These are phyloP conservation scores for Cryptus viduatorius DNA, from an alignment of 2,888 invertebrate species.

Conservation along the genomic window DNA sequence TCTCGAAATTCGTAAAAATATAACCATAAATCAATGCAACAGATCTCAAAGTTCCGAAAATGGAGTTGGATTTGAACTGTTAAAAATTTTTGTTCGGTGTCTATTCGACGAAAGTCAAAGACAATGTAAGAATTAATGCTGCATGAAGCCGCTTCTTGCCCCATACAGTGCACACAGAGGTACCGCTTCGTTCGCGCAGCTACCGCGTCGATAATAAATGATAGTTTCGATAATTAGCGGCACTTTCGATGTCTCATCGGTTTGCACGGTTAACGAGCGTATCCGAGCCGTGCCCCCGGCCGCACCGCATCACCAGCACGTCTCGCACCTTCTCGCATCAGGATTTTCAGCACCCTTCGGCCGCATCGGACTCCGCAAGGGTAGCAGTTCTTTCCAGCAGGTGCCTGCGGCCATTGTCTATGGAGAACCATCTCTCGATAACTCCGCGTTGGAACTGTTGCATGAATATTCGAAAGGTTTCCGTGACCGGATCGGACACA, in stretches of 20 bases:
- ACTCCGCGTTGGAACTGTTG: slow-evolving; percentile 68
- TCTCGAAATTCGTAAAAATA: too few relatives aligned
- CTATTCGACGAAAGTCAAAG: not conserved
- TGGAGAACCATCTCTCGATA: slow-evolving; percentile 74
- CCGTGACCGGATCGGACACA: slow-evolving; percentile 75
- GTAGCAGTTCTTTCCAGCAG: slow-evolving; percentile 69
- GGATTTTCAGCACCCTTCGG: slow-evolving; percentile 17
- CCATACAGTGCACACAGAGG: slow-evolving; percentile 39
- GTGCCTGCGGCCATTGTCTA: slow-evolving; percentile 74
- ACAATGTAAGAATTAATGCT: slow-evolving; percentile 35
- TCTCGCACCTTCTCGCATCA: slow-evolving; percentile 26
- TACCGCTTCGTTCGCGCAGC: slow-evolving; percentile 28
- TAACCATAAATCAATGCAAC: too few relatives aligned
- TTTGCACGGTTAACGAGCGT: slow-evolving; percentile 68
- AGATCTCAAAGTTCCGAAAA: too few relatives aligned
- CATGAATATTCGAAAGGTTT: slow-evolving; percentile 71
- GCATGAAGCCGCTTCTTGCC: not conserved
- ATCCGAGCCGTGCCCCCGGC: slow-evolving; percentile 39
- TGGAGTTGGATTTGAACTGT: too few relatives aligned
- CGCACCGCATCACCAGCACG: slow-evolving; percentile 38
- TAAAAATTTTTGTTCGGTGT: too few relatives aligned
- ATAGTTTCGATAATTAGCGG: slow-evolving; percentile 83
- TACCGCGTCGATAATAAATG: slow-evolving; percentile 79
- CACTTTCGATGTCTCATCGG: slow-evolving; percentile 67
- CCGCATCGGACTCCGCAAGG: slow-evolving; percentile 50